A percentile compares a stretch with the other conserved stretches of the same genome.
phyloP scores from a whole-genome alignment of 2,797 vertebrate genomes.

The Brachyalestes nurse region DNA sequence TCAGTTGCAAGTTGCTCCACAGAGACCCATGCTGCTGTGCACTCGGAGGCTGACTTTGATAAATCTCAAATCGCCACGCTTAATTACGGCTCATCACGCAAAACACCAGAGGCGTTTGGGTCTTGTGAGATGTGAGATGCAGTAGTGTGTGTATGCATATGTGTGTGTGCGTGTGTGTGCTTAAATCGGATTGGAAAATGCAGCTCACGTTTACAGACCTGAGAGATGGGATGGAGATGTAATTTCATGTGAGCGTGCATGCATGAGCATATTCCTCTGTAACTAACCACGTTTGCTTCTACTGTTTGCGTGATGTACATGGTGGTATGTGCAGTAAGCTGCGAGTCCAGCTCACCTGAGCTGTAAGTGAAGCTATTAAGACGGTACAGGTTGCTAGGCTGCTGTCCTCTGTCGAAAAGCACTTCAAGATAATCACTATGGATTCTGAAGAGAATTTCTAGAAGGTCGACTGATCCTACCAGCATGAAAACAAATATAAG shows the following conservation, averaged over 20 bases:
- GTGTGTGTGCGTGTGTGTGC: no score
- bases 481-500: not conserved
- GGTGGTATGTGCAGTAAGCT: not conserved
- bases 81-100: conserved; percentile 71
- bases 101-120: conserved; percentile 60
- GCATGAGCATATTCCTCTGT: conserved; percentile 13
- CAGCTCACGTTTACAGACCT: conserved; percentile 55
- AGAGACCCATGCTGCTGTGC: conserved; percentile 24
- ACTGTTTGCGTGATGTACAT: not conserved
- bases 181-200: conserved; percentile 45
- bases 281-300: conserved; percentile 5
- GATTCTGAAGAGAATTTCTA: not conserved
- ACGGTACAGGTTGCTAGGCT: not conserved
- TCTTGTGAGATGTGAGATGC: conserved; percentile 49
- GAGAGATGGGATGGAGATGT: not conserved
- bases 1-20: conserved; percentile 36
- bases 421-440: not conserved
- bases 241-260: conserved; percentile 5
- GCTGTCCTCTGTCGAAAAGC: not conserved
- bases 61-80: conserved; percentile 61
- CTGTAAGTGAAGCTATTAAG: conserved; percentile 2
- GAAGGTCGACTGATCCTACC: not conserved
- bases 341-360: not conserved
- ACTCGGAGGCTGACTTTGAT: conserved; percentile 56
- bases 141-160: not conserved